Evolutionary conservation across 2,797 vertebrate species (phyloP).

Genomic region (Galago senegalensis): DNA sequence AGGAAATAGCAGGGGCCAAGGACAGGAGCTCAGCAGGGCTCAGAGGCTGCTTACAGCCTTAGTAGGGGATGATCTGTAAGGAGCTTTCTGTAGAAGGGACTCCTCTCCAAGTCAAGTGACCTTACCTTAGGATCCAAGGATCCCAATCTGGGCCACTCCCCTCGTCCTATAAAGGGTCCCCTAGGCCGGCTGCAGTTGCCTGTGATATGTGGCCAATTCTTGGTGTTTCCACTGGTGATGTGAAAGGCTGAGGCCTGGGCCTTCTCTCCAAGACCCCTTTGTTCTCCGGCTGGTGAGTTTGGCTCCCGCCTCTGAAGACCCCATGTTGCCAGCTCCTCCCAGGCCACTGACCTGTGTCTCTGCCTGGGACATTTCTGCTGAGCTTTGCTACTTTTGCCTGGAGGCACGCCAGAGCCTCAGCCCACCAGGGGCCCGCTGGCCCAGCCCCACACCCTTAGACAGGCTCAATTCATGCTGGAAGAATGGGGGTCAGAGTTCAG

Average conservation of each 20-base stretch:
- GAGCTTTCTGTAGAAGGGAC: neutral
- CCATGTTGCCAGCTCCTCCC: neutral
- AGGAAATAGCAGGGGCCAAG: neutral
- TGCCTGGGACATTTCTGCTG: conserved; percentile 68
- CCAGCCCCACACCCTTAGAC: conserved; percentile 49
- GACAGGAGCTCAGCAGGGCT: neutral
- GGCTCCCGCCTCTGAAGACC: neutral
- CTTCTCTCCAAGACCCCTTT: conserved; percentile 67
- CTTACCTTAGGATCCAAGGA: neutral
- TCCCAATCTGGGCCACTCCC: neutral
- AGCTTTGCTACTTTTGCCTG: conserved; percentile 67
- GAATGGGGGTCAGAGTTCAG: conserved; percentile 85
- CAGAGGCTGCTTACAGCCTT: neutral
- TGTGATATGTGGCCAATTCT: too few species aligned
- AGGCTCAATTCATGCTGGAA: conserved; percentile 70
- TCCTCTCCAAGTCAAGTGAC: neutral
- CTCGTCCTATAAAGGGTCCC: neutral
- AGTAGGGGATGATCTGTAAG: fast-evolving
- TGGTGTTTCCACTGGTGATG: neutral
- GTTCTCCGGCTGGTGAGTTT: conserved; percentile 47
- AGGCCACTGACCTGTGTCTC: conserved; percentile 59
- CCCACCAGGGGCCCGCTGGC: neutral
- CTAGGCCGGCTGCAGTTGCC: neutral
- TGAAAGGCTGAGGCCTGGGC: neutral
- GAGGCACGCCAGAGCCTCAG: conserved; percentile 43